Conservation (phyloP, 2,888 invertebrate genomes). For the Dryocosmus kuriphilus region DNA sequence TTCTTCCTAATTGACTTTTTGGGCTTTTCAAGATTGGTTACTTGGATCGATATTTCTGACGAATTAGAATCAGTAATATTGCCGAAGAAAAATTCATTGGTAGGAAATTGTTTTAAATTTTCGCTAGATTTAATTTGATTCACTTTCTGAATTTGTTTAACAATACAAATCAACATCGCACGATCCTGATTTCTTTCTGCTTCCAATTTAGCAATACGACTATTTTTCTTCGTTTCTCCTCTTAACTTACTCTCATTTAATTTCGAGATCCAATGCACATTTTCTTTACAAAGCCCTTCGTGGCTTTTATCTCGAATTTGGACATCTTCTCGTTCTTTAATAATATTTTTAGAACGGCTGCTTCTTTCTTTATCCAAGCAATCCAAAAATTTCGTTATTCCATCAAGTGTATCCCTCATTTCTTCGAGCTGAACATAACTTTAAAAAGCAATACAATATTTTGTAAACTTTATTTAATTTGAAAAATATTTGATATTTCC, state of each 20-base stretch:
- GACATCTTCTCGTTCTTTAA: not conserved
- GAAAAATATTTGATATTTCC: not conserved
- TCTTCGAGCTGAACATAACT: slow-evolving; percentile 44
- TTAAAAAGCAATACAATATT: no score
- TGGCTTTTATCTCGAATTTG: not conserved
- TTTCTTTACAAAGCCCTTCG: not conserved
- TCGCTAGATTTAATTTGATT: slow-evolving; percentile 44
- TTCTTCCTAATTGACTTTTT: not conserved
- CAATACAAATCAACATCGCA: slow-evolving; percentile 47
- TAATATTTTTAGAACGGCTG: not conserved
- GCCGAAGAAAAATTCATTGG: no score
- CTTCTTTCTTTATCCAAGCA: not conserved
- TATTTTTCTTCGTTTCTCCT: not conserved
- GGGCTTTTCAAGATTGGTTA: not conserved
- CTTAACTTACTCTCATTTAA: not conserved
- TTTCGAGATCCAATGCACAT: not conserved
- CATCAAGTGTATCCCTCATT: slow-evolving; percentile 23
- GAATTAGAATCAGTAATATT: no score
- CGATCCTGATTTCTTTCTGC: slow-evolving; percentile 48
- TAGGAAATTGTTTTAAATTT: not conserved
- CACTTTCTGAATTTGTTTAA: slow-evolving; percentile 51
- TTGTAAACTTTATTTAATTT: no score
- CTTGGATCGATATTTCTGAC: not conserved
- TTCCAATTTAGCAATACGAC: slow-evolving; percentile 19
- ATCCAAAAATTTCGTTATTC: slow-evolving; percentile 39